phyloP scores from a whole-genome alignment of 2,888 invertebrate genomes.

The Trachelus troglodyta region DNA sequence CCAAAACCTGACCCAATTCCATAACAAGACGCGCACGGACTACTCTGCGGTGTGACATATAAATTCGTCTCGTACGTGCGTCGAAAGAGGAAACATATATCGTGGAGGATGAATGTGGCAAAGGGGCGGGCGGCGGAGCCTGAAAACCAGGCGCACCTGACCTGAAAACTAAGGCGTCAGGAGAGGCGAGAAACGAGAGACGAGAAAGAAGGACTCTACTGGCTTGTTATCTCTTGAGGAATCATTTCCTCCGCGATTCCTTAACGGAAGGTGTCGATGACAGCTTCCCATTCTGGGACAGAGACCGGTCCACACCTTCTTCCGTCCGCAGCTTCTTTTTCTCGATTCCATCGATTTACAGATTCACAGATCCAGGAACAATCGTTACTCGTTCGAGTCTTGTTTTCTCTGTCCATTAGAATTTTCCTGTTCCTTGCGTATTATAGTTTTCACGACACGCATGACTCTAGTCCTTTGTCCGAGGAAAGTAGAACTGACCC shows the following conservation, averaged over 20 bases:
- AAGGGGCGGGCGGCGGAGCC: slow-evolving; percentile 47
- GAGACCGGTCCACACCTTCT: background rate
- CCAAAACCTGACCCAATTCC: slow-evolving; percentile 52
- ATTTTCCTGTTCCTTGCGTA: background rate
- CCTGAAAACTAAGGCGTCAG: slow-evolving; percentile 50
- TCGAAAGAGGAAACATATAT: slow-evolving; percentile 52
- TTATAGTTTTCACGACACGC: slow-evolving; percentile 11
- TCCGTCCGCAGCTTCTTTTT: background rate
- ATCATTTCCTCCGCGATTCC: background rate
- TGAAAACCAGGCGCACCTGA: slow-evolving; percentile 49
- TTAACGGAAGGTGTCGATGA: background rate
- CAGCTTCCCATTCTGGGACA: background rate
- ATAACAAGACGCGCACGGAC: slow-evolving; percentile 27
- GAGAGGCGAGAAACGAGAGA: background rate
- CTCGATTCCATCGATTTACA: background rate
- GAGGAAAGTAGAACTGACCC: background rate
- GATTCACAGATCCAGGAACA: background rate
- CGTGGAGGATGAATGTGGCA: slow-evolving; percentile 30
- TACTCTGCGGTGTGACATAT: slow-evolving; percentile 45
- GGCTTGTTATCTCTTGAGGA: background rate
- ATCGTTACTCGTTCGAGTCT: background rate
- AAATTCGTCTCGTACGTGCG: slow-evolving; percentile 55
- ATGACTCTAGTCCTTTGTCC: background rate
- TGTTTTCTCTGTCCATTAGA: background rate
- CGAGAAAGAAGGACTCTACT: background rate